Conservation (phyloP, 2,113 vertebrate genomes). For the Nesospiza acunhae region DNA sequence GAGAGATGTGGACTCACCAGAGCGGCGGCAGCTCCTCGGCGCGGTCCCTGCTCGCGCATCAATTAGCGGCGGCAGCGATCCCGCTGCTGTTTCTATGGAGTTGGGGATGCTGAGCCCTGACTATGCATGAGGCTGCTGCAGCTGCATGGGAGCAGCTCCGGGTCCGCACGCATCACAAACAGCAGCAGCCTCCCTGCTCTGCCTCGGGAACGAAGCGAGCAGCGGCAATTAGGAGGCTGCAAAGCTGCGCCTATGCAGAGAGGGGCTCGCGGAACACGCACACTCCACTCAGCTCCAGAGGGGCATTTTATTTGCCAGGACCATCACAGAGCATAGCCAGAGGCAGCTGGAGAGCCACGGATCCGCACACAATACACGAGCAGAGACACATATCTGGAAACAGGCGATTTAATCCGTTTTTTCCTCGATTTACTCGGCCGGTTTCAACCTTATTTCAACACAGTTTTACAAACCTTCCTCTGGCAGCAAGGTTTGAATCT, state of each 20-base stretch:
- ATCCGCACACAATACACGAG: background rate
- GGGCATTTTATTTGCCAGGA: background rate
- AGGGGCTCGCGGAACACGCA: background rate
- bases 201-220: background rate
- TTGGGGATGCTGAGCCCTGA: slow-evolving; percentile 57
- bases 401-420: background rate
- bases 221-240: background rate
- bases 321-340: background rate
- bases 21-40: background rate
- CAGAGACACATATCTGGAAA: background rate
- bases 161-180: background rate
- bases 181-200: background rate
- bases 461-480: background rate
- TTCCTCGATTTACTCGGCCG: background rate
- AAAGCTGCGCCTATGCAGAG: slow-evolving; percentile 19
- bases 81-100: slow-evolving; percentile 74
- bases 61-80: background rate
- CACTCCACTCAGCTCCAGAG: background rate
- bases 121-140: slow-evolving; percentile 68
- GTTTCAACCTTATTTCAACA: background rate
- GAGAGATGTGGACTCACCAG: slow-evolving; percentile 55
- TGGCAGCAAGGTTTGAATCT: background rate
- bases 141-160: slow-evolving; percentile 50
- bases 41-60: background rate
- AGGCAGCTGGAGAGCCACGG: background rate